Base-by-base conservation (phyloP, 1,140 invertebrate species). In the Drosophila pachea region DNA sequence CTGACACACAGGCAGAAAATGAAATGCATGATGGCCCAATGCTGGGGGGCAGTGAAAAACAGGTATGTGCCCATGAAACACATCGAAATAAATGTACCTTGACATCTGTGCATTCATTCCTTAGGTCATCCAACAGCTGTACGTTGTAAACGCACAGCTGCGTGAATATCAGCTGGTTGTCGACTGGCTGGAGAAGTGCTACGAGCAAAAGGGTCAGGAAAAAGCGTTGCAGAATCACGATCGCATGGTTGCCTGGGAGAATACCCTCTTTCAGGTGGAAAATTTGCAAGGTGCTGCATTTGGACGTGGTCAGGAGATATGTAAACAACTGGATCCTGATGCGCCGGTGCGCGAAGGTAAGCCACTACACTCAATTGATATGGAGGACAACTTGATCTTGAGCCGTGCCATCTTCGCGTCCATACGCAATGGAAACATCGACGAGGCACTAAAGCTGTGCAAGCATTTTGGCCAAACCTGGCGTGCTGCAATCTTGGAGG, bases 281-380 rank as follows among this genome's bases (percentile, higher is more conserved):
- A 88, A 88, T 31, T 43, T 70, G n/a, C 74, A 81, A 31, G 90
- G 90, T 2, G 91, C 93, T 9, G 90, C 91, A 0, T 94, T 94
- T 32, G 82, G 81, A 1, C 58, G 55, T 11, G 68, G 77, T 0
- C 89, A 92, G 48, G 90, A 92, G 58, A 91, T 95, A 52, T 93
- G 97, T 0, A 92, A 93, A 9, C 92, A 93, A 72, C 90, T 99
- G 75, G 97, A 99, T 91, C 97, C 97, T n/a, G 97, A 99, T 93
- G 97, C 97, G 35, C 94, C 95, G 0, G 90, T 93, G 16, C 91
- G 96, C 62, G 93, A 98, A 82, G 93, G 93, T 14, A 94, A 92
- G 86, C 92, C 92, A 22, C 90, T 99, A 12, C 97, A 98, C 90
- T 94, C 97, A 84, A 90, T 98, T 52, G 97, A 99, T 89, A 92